A percentile compares a stretch with the other conserved stretches of the same genome.
Evolutionary conservation across 2,888 invertebrate genomes (phyloP).

Genomic region (Spatulosminthurus flaviceps): DNA sequence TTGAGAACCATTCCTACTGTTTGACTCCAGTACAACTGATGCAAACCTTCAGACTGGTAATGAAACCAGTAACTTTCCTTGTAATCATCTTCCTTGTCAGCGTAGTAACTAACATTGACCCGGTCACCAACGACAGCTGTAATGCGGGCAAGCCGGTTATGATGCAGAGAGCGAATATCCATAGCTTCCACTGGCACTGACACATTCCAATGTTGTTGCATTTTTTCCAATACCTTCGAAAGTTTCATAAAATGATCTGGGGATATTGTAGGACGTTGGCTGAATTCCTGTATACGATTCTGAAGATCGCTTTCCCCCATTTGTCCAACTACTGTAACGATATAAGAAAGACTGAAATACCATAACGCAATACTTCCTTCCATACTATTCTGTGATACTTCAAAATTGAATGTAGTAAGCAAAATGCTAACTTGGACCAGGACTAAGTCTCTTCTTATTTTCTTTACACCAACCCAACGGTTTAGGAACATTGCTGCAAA

Average conservation of each 20-base stretch:
- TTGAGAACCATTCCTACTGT: slow-evolving; percentile 6
- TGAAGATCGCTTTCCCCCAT: neutral
- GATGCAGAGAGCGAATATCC: neutral
- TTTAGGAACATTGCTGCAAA: slow-evolving; percentile 55
- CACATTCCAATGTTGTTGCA: neutral
- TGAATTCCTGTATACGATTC: neutral
- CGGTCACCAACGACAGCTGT: neutral
- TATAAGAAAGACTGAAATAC: neutral
- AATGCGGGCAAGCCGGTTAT: slow-evolving; percentile 25
- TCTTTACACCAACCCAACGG: slow-evolving; percentile 50
- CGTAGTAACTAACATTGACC: neutral
- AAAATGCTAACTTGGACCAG: slow-evolving; percentile 32
- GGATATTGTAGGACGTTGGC: neutral
- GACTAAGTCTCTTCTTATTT: slow-evolving; percentile 26
- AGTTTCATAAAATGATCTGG: neutral
- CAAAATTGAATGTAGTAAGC: neutral
- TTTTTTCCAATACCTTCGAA: neutral
- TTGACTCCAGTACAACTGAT: slow-evolving; percentile 28
- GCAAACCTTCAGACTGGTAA: neutral
- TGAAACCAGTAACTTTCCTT: slow-evolving; percentile 1
- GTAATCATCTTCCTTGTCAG: neutral
- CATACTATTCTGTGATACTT: neutral
- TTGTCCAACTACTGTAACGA: neutral
- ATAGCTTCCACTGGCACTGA: neutral
- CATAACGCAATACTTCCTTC: neutral